phyloP scores from a whole-genome alignment of 1,140 invertebrate genomes.

The Pseudobourletiella spinata region DNA sequence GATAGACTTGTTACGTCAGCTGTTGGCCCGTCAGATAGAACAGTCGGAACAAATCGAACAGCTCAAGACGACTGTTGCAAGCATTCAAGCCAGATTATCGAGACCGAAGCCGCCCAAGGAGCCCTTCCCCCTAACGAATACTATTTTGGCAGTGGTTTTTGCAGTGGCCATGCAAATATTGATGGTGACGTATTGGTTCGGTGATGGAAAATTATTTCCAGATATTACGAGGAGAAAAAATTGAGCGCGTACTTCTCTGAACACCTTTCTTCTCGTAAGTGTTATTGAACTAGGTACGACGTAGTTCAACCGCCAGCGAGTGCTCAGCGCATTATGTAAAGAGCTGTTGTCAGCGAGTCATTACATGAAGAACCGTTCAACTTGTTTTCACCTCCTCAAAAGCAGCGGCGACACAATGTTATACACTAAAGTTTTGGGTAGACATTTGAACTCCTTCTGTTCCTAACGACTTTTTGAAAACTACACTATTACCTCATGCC shows the following conservation, averaged over 20 bases:
- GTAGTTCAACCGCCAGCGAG: too few species aligned
- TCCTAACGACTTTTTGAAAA: too few species aligned
- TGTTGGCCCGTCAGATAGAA: conserved; percentile 31
- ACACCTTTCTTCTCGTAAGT: not conserved
- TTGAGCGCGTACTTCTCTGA: not conserved
- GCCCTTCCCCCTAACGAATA: conserved; percentile 34
- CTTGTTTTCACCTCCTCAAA: too few species aligned
- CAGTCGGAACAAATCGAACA: conserved; percentile 35
- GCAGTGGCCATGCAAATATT: conserved; percentile 33
- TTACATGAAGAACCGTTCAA: too few species aligned
- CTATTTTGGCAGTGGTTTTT: conserved; percentile 30
- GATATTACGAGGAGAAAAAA: conserved; percentile 11
- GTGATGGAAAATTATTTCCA: conserved; percentile 31
- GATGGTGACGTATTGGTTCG: conserved; percentile 32
- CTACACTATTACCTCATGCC: too few species aligned
- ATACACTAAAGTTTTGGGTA: too few species aligned
- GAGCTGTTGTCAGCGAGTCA: too few species aligned
- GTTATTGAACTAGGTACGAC: too few species aligned
- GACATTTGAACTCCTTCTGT: too few species aligned
- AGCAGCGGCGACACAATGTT: too few species aligned
- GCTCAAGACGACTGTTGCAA: conserved; percentile 24
- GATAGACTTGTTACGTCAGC: conserved; percentile 32
- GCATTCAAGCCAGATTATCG: conserved; percentile 26
- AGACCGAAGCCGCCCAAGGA: conserved; percentile 29
- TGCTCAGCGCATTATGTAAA: too few species aligned